A percentile compares a stretch with the other conserved stretches of the same genome.
Evolutionary conservation across 1,140 invertebrate species (phyloP).

Genomic region (Aphidius ervi): DNA sequence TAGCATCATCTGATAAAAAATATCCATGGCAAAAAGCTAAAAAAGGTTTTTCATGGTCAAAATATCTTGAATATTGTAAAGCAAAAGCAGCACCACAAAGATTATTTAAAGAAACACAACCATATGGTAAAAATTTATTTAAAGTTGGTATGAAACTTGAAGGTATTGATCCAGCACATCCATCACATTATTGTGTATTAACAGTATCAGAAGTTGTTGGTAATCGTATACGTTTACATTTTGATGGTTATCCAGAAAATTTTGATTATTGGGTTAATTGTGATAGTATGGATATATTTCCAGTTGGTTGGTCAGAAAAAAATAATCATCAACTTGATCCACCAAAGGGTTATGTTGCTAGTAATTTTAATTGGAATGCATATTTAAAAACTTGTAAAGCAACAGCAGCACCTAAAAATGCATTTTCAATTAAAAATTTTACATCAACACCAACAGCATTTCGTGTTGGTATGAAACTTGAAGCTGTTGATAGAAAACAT

Average conservation of each 20-base stretch:
- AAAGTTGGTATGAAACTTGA: constrained; percentile 88
- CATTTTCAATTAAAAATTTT: constrained; percentile 64
- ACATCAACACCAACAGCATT: constrained; percentile 65
- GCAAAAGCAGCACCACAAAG: constrained; percentile 71
- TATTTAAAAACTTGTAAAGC: constrained; percentile 78
- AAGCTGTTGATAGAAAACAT: constrained; percentile 91
- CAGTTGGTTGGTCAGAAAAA: constrained; percentile 87
- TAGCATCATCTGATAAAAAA: constrained; percentile 30
- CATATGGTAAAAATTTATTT: constrained; percentile 67
- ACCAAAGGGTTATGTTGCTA: constrained; percentile 65
- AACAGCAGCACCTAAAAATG: constrained; percentile 70
- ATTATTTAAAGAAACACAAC: constrained; percentile 75
- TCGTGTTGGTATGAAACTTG: constrained; percentile 86
- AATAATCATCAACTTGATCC: constrained; percentile 70
- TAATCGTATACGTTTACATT: constrained; percentile 81
- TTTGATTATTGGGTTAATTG: constrained; percentile 95
- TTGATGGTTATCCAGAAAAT: constrained; percentile 85
- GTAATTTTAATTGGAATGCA: constrained; percentile 75
- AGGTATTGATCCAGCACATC: constrained; percentile 89
- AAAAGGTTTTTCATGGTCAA: constrained; percentile 71
- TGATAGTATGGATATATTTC: constrained; percentile 87
- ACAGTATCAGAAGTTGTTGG: constrained; percentile 75
- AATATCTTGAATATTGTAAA: constrained; percentile 68
- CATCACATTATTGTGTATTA: constrained; percentile 82
- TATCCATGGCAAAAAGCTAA: constrained; percentile 67